Percentiles rank a stretch among this genome's conserved stretches.
Evolutionary conservation across 2,113 vertebrate genomes (phyloP).

Genomic region (Puntigrus tetrazona): DNA sequence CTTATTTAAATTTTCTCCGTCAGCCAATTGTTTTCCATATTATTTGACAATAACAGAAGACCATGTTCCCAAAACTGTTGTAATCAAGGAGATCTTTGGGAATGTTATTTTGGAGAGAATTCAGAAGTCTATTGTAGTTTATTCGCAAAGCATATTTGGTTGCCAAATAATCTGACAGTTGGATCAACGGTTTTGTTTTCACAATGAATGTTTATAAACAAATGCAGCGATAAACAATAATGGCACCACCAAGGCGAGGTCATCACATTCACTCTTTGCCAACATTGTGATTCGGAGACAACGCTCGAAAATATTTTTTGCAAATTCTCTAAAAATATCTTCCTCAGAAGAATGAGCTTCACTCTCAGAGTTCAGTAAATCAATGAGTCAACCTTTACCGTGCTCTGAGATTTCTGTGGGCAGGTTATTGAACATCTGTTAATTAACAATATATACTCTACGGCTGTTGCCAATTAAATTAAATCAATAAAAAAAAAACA

Average conservation of each 20-base stretch:
- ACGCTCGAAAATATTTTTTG: background rate
- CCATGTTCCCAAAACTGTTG: background rate
- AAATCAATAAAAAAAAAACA: no score
- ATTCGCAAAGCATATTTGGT: background rate
- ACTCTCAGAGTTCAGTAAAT: background rate
- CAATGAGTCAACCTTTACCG: background rate
- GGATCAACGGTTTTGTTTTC: background rate
- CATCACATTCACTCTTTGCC: constrained; percentile 22
- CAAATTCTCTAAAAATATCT: constrained; percentile 22
- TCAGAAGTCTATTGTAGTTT: background rate
- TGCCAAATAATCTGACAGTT: constrained; percentile 6
- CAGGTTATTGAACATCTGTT: background rate
- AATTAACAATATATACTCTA: background rate
- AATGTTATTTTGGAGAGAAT: background rate
- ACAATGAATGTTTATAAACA: constrained; percentile 34
- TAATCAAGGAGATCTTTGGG: background rate
- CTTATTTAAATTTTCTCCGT: background rate
- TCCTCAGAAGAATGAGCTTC: constrained; percentile 1
- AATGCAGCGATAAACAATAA: constrained; percentile 33
- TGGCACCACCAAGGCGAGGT: background rate
- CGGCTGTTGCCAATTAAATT: background rate
- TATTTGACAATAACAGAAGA: background rate
- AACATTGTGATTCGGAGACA: constrained; percentile 27
- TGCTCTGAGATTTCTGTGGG: background rate
- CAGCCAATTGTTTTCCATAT: background rate